phyloP scores from a whole-genome alignment of 2,113 vertebrate species.

The Ammospiza caudacuta region DNA sequence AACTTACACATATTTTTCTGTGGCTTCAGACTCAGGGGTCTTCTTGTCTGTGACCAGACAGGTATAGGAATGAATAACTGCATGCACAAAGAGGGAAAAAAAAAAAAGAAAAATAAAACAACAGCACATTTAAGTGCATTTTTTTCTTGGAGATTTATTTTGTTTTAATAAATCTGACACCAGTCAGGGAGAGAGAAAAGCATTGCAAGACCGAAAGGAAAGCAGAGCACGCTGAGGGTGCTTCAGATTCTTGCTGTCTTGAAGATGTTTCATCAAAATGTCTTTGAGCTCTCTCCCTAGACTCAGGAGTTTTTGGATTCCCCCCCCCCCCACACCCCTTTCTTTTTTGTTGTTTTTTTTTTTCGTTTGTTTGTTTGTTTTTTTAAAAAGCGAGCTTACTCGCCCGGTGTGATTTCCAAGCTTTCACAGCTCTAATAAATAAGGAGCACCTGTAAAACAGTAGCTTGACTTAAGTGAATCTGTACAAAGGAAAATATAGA shows the following conservation, averaged over 20 bases:
- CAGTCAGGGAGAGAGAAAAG: constrained; percentile 75
- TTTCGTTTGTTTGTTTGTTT: background rate
- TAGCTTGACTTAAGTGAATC: constrained; percentile 84
- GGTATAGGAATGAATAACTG: constrained; percentile 3
- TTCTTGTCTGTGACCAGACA: background rate
- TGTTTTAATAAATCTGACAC: constrained; percentile 81
- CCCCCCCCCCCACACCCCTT: background rate
- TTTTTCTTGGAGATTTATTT: constrained; percentile 82
- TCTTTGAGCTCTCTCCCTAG: constrained; percentile 74
- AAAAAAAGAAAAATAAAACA: constrained; percentile 60
- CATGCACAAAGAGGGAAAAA: background rate
- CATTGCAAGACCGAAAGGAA: constrained; percentile 59
- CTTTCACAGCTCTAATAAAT: constrained; percentile 86
- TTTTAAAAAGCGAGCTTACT: constrained; percentile 82
- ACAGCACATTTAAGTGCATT: constrained; percentile 72
- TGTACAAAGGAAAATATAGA: constrained; percentile 85
- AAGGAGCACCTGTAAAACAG: constrained; percentile 86
- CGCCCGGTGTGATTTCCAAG: constrained; percentile 78
- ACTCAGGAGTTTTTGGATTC: constrained; percentile 59
- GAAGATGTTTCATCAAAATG: constrained; percentile 55
- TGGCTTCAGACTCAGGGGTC: background rate
- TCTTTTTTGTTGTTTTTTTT: background rate
- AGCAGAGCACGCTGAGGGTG: constrained; percentile 45
- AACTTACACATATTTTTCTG: background rate
- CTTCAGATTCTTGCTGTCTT: constrained; percentile 43